phyloP scores from a whole-genome alignment of 1,140 invertebrate species.

The Aphelenchoides fujianensis region DNA sequence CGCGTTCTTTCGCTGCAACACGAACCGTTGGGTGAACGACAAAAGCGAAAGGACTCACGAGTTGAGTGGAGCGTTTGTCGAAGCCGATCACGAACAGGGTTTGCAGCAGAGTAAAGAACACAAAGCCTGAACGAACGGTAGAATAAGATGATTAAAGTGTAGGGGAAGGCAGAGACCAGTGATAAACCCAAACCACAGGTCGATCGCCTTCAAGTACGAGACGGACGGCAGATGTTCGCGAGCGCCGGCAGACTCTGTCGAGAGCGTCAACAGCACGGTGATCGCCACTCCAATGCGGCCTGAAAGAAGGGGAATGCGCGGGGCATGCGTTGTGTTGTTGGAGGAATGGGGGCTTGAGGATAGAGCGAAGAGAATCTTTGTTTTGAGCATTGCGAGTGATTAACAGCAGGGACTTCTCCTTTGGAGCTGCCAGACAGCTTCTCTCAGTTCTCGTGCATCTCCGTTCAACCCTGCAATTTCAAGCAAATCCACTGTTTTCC shows the following conservation, averaged over 20 bases:
- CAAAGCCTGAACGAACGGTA: too few species aligned
- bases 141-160: too few species aligned
- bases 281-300: slow-evolving; percentile 60
- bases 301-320: not conserved
- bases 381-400: too few species aligned
- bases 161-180: too few species aligned
- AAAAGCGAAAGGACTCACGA: slow-evolving; percentile 51
- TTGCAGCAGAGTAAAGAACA: slow-evolving; percentile 60
- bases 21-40: slow-evolving; percentile 12
- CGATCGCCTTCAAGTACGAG: slow-evolving; percentile 62
- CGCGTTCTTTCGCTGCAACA: slow-evolving; percentile 56
- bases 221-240: slow-evolving; percentile 60
- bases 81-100: slow-evolving; percentile 62
- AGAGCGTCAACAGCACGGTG: slow-evolving; percentile 58
- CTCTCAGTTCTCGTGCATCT: too few species aligned
- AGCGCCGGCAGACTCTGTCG: slow-evolving; percentile 61
- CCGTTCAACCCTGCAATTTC: too few species aligned
- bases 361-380: too few species aligned
- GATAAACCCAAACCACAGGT: slow-evolving; percentile 62
- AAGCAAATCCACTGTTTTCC: too few species aligned
- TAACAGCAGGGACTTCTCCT: too few species aligned
- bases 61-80: slow-evolving; percentile 59
- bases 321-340: not conserved
- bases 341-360: too few species aligned
- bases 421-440: too few species aligned